phyloP scores from a whole-genome alignment of 2,888 invertebrate genomes.

The Cinara cedri region DNA sequence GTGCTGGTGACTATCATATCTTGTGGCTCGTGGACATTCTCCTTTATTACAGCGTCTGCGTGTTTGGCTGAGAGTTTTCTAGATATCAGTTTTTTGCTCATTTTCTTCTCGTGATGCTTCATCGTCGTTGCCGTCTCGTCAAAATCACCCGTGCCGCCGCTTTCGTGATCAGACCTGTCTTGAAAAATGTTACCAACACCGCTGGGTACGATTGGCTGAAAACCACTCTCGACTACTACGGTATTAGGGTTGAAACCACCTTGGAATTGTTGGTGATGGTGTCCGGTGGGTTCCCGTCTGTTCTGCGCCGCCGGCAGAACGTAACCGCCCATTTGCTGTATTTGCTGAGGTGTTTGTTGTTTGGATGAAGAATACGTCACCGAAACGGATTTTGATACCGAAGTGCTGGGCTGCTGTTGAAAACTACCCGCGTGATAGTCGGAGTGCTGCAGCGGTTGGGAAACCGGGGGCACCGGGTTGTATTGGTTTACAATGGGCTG shows the following conservation, averaged over 20 bases:
- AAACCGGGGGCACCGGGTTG: not conserved
- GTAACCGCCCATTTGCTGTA: constrained; percentile 5
- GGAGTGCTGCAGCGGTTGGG: not conserved
- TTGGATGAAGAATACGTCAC: constrained; percentile 60
- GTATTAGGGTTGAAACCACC: constrained; percentile 79
- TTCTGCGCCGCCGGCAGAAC: constrained; percentile 9
- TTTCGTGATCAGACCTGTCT: constrained; percentile 9
- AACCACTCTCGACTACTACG: constrained; percentile 82
- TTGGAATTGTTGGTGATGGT: not conserved
- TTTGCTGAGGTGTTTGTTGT: not conserved
- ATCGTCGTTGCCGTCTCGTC: not conserved
- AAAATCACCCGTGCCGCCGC: not conserved
- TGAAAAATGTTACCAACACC: not conserved
- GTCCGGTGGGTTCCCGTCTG: constrained; percentile 12
- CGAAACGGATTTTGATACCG: constrained; percentile 51
- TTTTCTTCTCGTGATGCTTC: constrained; percentile 32
- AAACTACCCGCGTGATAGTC: not conserved
- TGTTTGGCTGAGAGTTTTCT: constrained; percentile 8
- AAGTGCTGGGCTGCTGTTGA: constrained; percentile 32
- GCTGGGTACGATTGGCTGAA: constrained; percentile 72
- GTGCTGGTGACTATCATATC: not conserved
- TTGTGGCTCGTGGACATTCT: not conserved
- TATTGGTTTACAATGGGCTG: not conserved
- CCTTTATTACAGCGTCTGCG: not conserved
- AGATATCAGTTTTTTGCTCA: constrained; percentile 43